A percentile compares a stretch with the other conserved stretches of the same genome.
Evolutionary conservation across 2,888 invertebrate genomes (phyloP).

Genomic region (Cabera pusaria): DNA sequence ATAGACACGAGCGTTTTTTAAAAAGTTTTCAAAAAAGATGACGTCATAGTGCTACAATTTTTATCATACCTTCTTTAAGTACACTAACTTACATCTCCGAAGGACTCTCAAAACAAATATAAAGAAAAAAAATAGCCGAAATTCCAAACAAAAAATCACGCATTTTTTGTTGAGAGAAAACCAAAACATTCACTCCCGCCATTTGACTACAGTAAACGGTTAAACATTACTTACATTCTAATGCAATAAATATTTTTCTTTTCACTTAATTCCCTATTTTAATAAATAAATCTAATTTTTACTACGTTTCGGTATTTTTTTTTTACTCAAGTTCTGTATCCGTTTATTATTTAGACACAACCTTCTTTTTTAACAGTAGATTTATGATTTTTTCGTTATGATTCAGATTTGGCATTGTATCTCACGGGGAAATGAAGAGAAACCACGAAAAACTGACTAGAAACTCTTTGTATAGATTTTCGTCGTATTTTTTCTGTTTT

Average conservation of each 20-base stretch:
- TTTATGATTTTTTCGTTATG: slow-evolving; percentile 58
- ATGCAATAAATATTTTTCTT: slow-evolving; percentile 81
- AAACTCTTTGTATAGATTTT: slow-evolving; percentile 33
- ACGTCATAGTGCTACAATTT: slow-evolving; percentile 31
- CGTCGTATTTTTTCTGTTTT: slow-evolving; percentile 32
- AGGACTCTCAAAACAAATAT: slow-evolving; percentile 34
- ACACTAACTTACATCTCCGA: slow-evolving; percentile 43
- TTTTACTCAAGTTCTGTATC: slow-evolving; percentile 51
- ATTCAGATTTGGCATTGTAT: slow-evolving; percentile 69
- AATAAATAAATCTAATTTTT: slow-evolving; percentile 78
- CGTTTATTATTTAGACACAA: slow-evolving; percentile 77
- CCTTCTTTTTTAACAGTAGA: slow-evolving; percentile 74
- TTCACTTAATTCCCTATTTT: slow-evolving; percentile 62
- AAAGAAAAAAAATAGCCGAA: slow-evolving; percentile 35
- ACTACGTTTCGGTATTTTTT: slow-evolving; percentile 56
- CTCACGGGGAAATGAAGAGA: slow-evolving; percentile 46
- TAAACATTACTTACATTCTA: slow-evolving; percentile 71
- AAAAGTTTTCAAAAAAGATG: slow-evolving; percentile 78
- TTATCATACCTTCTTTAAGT: slow-evolving; percentile 41
- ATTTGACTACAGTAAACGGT: slow-evolving; percentile 74
- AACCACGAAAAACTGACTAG: slow-evolving; percentile 44
- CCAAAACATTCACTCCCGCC: slow-evolving; percentile 25
- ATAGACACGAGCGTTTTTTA: slow-evolving; percentile 46
- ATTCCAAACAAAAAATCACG: slow-evolving; percentile 17
- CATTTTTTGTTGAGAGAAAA: slow-evolving; percentile 33